These are phyloP conservation scores for Arnoldichthys spilopterus DNA, from an alignment of 2,797 vertebrate genomes.

Conservation along the genomic window DNA sequence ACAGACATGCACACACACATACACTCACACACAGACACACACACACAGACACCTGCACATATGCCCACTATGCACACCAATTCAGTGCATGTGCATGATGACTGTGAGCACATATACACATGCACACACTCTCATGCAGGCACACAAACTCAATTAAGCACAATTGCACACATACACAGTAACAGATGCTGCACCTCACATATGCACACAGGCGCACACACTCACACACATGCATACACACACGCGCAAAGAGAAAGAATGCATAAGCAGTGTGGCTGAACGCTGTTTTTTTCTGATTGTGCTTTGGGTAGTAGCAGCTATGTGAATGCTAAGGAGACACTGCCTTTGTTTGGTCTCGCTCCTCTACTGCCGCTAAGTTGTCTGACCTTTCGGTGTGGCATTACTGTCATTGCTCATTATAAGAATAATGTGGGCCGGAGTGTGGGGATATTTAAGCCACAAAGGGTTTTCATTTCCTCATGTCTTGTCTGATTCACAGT, in stretches of 20 bases:
- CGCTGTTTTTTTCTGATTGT: slow-evolving; percentile 28
- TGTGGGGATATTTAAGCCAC: slow-evolving; percentile 28
- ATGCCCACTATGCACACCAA: background rate
- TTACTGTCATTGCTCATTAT: slow-evolving; percentile 31
- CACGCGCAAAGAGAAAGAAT: background rate
- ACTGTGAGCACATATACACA: background rate
- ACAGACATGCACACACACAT: slow-evolving; percentile 22
- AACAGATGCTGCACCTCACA: too few species aligned
- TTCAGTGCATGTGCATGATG: background rate
- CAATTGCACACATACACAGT: too few species aligned
- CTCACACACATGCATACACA: background rate
- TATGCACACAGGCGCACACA: background rate
- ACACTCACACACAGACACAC: slow-evolving; percentile 7
- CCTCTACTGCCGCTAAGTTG: slow-evolving; percentile 18
- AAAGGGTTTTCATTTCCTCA: slow-evolving; percentile 27
- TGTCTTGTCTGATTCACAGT: slow-evolving; percentile 12
- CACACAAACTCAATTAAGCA: slow-evolving; percentile 21
- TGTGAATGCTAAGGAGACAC: slow-evolving; percentile 5
- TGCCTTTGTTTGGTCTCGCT: slow-evolving; percentile 43
- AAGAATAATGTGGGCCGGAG: slow-evolving; percentile 27
- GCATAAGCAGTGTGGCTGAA: slow-evolving; percentile 3
- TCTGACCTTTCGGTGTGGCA: slow-evolving; percentile 50
- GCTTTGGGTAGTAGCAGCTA: slow-evolving; percentile 7
- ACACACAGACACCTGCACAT: slow-evolving; percentile 20
- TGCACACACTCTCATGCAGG: background rate